phyloP scores from a whole-genome alignment of 1,140 invertebrate species.

The Meteorus sp. region DNA sequence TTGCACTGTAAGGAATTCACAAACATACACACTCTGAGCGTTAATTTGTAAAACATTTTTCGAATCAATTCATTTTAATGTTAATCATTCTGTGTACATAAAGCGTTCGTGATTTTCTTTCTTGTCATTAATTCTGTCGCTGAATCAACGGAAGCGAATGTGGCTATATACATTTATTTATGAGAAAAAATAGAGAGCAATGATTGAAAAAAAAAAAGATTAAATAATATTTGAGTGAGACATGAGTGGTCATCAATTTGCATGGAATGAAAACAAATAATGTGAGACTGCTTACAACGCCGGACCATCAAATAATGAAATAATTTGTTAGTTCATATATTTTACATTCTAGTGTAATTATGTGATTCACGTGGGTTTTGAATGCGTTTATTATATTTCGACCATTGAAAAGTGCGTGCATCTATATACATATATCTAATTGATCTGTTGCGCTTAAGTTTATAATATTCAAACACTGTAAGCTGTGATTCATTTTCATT shows the following conservation, averaged over 20 bases:
- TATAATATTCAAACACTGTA: slow-evolving; percentile 25
- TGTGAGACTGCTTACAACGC: slow-evolving; percentile 16
- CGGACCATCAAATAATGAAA: slow-evolving; percentile 11
- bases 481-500: slow-evolving; percentile 35
- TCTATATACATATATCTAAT: slow-evolving; percentile 8
- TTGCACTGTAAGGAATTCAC: slow-evolving; percentile 24
- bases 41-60: slow-evolving; percentile 11
- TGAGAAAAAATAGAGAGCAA: background rate
- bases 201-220: background rate
- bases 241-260: slow-evolving; percentile 14
- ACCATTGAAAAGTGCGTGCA: slow-evolving; percentile 2
- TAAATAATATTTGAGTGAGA: slow-evolving; percentile 10
- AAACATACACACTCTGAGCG: too few species aligned
- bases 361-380: slow-evolving; percentile 6
- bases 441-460: slow-evolving; percentile 13
- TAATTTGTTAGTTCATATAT: slow-evolving; percentile 18
- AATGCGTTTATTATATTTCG: background rate
- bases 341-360: slow-evolving; percentile 11
- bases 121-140: slow-evolving; percentile 23
- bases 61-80: slow-evolving; percentile 20
- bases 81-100: slow-evolving; percentile 25
- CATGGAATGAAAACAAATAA: slow-evolving; percentile 13
- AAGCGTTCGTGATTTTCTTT: too few species aligned
- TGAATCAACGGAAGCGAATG: slow-evolving; percentile 11
- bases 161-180: slow-evolving; percentile 7